Evolutionary conservation across 2,113 vertebrate genomes (phyloP), one percentile per base, ranked within the genome.

Genomic region (Cochlearius cochlearius): DNA sequence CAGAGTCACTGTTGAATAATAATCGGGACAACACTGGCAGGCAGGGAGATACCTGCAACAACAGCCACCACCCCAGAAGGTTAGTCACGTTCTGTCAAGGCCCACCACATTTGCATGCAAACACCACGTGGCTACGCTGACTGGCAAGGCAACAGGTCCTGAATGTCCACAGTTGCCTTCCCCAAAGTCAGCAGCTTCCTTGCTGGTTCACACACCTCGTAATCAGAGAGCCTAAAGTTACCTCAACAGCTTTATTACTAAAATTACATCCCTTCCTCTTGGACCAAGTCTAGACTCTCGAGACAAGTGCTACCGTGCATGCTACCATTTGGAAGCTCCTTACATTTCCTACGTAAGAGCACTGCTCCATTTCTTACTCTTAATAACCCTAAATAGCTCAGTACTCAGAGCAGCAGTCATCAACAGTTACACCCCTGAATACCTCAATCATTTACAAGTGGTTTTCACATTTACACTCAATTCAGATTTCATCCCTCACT

Each of bases 1-100:
- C 99, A 41, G 99, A 98, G 96, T 99, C 99, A 38, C 99, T 99
- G 98, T 99, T 99, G 98, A 99, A 99, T 91, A 99, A 98, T 39
- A 99, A 98, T 55, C 99, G 98, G 93, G 99, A 99, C 94, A 99
- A 97, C 27, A 99, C 99, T 12, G 99, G 99, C 97, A 99, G 98
- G 98, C 99, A 99, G 69, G 99, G 99, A 22, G 99, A 99, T 58
- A 99, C 99, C 99, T 99, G 91, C 81, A 96, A 92, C 77, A 77
- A 80, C 18, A 96, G 83, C 47, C 92, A 84, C 64, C 90, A 62
- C 3, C 71, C 17, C 19, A 43, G 36, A 17, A 25, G 69, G 43
- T 97, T 58, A 96, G 69, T 79, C 87, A 73, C 7, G 0, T 22
- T 15, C 62, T 47, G n/a, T 14, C 38, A 23, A 56, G 71, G 59